Evolutionary conservation across 2,113 vertebrate genomes (phyloP).

Genomic region (Xiphias gladius): DNA sequence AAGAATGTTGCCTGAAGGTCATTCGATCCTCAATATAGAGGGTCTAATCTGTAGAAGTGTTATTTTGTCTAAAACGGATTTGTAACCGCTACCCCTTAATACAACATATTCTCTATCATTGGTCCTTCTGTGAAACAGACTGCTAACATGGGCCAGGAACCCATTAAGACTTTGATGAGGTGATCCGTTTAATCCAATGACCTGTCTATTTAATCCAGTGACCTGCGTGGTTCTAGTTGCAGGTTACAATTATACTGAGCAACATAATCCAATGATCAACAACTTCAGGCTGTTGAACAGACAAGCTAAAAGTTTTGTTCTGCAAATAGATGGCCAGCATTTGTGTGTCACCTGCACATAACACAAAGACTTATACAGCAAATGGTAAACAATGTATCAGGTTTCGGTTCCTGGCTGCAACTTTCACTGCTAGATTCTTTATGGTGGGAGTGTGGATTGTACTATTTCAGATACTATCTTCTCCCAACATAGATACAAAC

Average conservation of each 20-base stretch:
- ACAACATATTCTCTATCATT: not conserved
- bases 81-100: not conserved
- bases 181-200: slow-evolving; percentile 21
- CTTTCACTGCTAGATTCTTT: not conserved
- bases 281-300: not conserved
- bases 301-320: not conserved
- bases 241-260: not conserved
- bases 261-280: not conserved
- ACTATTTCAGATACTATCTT: not conserved
- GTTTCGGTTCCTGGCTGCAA: not conserved
- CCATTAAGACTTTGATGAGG: not conserved
- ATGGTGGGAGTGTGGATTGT: not conserved
- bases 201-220: slow-evolving; percentile 10
- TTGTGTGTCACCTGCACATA: not conserved
- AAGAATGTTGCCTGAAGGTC: not conserved
- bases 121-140: not conserved
- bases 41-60: not conserved
- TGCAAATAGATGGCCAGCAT: not conserved
- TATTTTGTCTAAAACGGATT: not conserved
- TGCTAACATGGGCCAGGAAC: not conserved
- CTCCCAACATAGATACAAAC: not conserved
- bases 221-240: not conserved
- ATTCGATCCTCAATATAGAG: not conserved
- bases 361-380: not conserved
- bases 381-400: not conserved